phyloP scores from a whole-genome alignment of 2,888 invertebrate species.

The Ophion slaviceki region DNA sequence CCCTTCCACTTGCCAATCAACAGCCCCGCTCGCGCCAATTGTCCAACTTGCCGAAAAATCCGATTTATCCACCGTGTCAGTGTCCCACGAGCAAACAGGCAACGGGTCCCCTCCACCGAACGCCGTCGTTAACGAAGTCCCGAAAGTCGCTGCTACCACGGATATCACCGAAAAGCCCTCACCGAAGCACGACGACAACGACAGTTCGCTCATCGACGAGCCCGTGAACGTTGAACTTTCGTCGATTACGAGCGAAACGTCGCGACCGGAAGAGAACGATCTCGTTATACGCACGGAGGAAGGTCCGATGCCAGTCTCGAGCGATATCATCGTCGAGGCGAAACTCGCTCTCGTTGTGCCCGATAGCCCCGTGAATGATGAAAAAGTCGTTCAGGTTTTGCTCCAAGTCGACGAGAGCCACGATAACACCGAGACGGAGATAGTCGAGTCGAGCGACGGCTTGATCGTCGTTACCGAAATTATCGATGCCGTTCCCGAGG shows the following conservation, averaged over 20 bases:
- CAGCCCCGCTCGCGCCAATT: constrained; percentile 9
- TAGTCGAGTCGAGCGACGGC: constrained; percentile 37
- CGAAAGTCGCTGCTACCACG: constrained; percentile 24
- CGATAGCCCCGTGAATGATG: constrained; percentile 63
- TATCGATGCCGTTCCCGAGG: constrained; percentile 29
- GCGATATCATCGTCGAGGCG: constrained; percentile 66
- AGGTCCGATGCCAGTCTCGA: constrained; percentile 73
- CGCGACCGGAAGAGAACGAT: constrained; percentile 36
- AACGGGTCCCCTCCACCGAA: constrained; percentile 54
- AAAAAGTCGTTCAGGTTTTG: constrained; percentile 55
- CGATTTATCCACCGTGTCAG: constrained; percentile 16
- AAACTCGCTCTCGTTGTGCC: constrained; percentile 72
- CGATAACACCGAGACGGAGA: constrained; percentile 13
- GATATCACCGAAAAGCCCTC: constrained; percentile 24
- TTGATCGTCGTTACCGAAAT: constrained; percentile 10
- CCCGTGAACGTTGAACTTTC: neutral
- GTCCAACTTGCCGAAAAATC: constrained; percentile 3
- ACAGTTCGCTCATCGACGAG: neutral
- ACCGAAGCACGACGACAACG: constrained; percentile 1
- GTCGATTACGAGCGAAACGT: neutral
- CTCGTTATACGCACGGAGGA: constrained; percentile 74
- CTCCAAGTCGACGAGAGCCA: constrained; percentile 43
- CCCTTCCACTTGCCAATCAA: constrained; percentile 24
- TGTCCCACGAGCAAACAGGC: constrained; percentile 64
- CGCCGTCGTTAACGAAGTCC: constrained; percentile 1